phyloP scores from a whole-genome alignment of 1,140 invertebrate species.

The Eurosta solidaginis region DNA sequence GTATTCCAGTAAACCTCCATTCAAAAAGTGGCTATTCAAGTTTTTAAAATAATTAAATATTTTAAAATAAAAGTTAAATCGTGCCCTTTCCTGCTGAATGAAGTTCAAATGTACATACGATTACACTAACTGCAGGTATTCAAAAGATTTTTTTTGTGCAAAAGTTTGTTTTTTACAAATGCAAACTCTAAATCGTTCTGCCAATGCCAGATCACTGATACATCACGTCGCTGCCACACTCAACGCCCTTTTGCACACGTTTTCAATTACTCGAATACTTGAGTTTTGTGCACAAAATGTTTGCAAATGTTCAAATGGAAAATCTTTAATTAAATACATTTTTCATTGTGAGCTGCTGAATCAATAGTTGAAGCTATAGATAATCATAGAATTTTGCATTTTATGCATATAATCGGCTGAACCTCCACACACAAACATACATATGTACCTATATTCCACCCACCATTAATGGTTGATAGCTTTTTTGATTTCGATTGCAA shows the following conservation, averaged over 20 bases:
- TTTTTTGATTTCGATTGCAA: not conserved
- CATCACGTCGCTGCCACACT: not conserved
- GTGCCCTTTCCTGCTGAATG: no score
- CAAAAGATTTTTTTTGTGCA: no score
- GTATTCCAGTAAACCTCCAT: no score
- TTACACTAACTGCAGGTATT: no score
- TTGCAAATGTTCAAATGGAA: not conserved
- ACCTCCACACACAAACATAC: not conserved
- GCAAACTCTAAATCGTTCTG: not conserved
- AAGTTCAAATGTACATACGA: no score
- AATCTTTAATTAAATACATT: constrained; percentile 24
- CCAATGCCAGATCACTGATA: not conserved
- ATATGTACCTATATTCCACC: not conserved
- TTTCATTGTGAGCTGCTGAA: not conserved
- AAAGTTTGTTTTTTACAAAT: no score
- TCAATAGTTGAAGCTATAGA: not conserved
- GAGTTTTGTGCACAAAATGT: not conserved
- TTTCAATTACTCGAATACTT: not conserved
- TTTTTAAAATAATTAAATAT: no score
- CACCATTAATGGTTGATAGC: not conserved
- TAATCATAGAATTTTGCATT: not conserved
- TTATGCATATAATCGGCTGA: not conserved
- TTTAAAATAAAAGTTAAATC: no score
- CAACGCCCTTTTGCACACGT: not conserved
- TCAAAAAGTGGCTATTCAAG: no score